Base-by-base conservation (phyloP, 2,113 vertebrate species). In the Origma solitaria region DNA sequence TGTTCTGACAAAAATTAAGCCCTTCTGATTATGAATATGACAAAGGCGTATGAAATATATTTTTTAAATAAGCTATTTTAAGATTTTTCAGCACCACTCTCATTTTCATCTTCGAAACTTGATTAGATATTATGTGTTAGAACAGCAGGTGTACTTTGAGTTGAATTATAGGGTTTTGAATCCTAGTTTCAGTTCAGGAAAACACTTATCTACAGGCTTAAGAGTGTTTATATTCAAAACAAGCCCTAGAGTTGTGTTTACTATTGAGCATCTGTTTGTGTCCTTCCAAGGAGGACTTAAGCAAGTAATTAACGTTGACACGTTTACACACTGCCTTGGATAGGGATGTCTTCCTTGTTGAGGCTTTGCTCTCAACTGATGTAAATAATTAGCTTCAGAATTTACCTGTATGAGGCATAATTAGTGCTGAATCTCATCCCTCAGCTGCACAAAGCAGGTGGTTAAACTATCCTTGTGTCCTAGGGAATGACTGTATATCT, bases 21-120 rank as follows among this genome's bases (percentile, higher is more conserved):
- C 94, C 97, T 86, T 97, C 94, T 49, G 97, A 98, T 57, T 97
- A 98, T 20, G 96, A 98, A 68, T 97, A 97, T 71, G 94, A 97
- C 73, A 98, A 98, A 91, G 94, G 96, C 93, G 95, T 97, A 92
- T 97, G 95, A 71, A 71, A 44, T 33, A 25, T 4, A 42, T 73
- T 86, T 88, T 77, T 90, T 0, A 65, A 72, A 7, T 13, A 54
- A 61, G 31, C 30, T 73, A 6, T 37, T 76, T 33, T 30, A 66
- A 85, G 42, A 31, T 73, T 82, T 84, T 82, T 25, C 50, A 18
- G 6, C 45, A 22, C 33, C 8, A 35, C 3, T 71, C 47, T 66
- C 7, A 6, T 72, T 79, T 82, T 86, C 50, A 42, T 81, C 35
- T 76, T 11, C 61, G 51, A 66, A 66, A 51, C 13, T 76, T 57